Evolutionary conservation across 2,888 invertebrate genomes (phyloP), one percentile per base, ranked within the genome.

Genomic region (Heliconius ismenius): DNA sequence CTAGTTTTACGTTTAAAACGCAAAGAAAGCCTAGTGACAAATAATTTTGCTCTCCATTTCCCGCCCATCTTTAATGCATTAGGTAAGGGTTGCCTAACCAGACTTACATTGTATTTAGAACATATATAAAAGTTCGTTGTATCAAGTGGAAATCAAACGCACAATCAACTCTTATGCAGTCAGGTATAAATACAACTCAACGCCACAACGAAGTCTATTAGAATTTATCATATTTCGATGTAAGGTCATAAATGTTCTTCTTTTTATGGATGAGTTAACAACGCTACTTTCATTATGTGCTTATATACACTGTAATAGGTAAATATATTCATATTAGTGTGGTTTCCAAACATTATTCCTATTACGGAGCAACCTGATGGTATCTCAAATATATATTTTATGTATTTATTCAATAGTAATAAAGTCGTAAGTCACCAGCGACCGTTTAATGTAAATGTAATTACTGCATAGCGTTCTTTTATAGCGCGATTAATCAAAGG

Each of bases 391-490:
- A 76, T 74, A 76, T 78, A n/a, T 80, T 78, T 76, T 64, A 81
- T 80, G 81, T 78, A 81, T 80, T 80, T 79, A 81, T 80, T 79
- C 80, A 75, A 75, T 78, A 77, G 74, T 81, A 79, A 81, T 81
- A 79, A 81, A 79, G 79, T 76, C 81, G 78, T 81, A 78, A 81
- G 78, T 81, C 81, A 77, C 76, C 72, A 67, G 75, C 75, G 80
- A 74, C 72, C 79, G 80, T 79, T 80, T 80, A 79, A 81, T 80
- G 81, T 81, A 81, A 82, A 81, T 81, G 81, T 80, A 80, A 81
- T 82, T 81, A 81, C 80, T 80, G 79, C 78, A 82, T 80, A 77
- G 79, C 81, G 81, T 81, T 82, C 78, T 81, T 81, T 82, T 79
- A 82, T 81, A 78, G 81, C 79, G 78, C 79, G 79, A 81, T 81